phyloP scores from a whole-genome alignment of 2,797 vertebrate genomes.

The Sebastes diaconus region DNA sequence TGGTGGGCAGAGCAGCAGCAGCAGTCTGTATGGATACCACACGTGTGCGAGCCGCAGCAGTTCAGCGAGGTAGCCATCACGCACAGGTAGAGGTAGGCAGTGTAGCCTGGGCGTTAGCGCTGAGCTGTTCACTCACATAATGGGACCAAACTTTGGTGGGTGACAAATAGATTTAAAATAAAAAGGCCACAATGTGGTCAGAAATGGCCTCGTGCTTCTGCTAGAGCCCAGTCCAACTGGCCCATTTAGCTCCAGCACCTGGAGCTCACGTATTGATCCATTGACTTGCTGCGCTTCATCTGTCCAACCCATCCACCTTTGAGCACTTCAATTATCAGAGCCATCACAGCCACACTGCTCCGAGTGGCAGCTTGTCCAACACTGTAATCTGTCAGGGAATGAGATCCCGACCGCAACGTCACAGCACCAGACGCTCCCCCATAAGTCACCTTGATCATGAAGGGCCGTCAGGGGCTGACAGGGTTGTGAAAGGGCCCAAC shows the following conservation, averaged over 20 bases:
- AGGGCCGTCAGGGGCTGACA: constrained; percentile 62
- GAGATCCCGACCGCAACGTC: constrained; percentile 68
- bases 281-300: constrained; percentile 78
- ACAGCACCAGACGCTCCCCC: constrained; percentile 57
- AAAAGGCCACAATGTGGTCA: constrained; percentile 28
- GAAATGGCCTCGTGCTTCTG: constrained; percentile 32
- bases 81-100: not conserved
- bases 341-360: constrained; percentile 73
- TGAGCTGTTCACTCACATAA: constrained; percentile 37
- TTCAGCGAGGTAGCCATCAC: too few relatives aligned
- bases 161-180: constrained; percentile 46
- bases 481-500: constrained; percentile 57
- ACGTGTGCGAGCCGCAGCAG: not conserved
- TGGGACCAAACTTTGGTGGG: constrained; percentile 14
- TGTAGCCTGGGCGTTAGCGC: not conserved
- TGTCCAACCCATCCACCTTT: constrained; percentile 76
- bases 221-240: constrained; percentile 48
- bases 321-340: constrained; percentile 85
- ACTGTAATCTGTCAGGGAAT: constrained; percentile 82
- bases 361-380: constrained; percentile 81
- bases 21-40: not conserved
- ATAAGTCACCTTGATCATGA: constrained; percentile 83
- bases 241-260: constrained; percentile 71
- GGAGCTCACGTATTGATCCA: constrained; percentile 79
- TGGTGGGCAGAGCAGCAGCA: too few relatives aligned